Conservation (phyloP, 2,888 invertebrate species). For the Seira musarum region DNA sequence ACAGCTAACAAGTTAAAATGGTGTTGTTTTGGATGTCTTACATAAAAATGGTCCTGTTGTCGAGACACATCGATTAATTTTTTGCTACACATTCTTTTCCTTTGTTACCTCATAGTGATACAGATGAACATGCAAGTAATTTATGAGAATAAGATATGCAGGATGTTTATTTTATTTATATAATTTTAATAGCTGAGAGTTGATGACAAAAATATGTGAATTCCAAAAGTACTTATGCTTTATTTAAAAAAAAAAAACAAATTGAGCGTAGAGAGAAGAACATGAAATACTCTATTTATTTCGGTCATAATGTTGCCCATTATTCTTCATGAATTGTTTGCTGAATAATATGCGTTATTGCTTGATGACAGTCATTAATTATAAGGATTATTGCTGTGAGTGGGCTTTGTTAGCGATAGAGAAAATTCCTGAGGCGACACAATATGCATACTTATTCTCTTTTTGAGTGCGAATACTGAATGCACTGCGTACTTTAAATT, state of each 20-base stretch:
- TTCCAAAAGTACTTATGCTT: constrained; percentile 13
- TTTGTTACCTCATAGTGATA: no score
- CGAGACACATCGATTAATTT: constrained; percentile 1
- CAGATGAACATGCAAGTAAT: background rate
- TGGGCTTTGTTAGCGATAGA: constrained; percentile 12
- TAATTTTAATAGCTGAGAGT: background rate
- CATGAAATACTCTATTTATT: constrained; percentile 10
- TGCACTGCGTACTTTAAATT: background rate
- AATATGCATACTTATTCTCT: constrained; percentile 16
- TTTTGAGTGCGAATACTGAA: background rate
- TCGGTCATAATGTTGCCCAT: constrained; percentile 14
- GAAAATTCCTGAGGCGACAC: constrained; percentile 30
- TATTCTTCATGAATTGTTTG: constrained; percentile 14
- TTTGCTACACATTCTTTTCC: no score
- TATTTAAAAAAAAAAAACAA: constrained; percentile 28
- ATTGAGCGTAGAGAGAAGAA: constrained; percentile 24
- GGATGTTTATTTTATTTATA: background rate
- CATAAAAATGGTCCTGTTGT: constrained; percentile 16
- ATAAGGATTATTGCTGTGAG: constrained; percentile 29
- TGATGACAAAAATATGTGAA: background rate
- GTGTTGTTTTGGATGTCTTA: constrained; percentile 7
- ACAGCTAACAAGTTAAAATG: constrained; percentile 34
- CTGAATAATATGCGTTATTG: constrained; percentile 23
- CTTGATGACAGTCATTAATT: constrained; percentile 46
- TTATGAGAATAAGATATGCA: background rate